These are phyloP conservation scores for Seriola quinqueradiata DNA, from an alignment of 2,113 vertebrate species.

Conservation along the genomic window DNA sequence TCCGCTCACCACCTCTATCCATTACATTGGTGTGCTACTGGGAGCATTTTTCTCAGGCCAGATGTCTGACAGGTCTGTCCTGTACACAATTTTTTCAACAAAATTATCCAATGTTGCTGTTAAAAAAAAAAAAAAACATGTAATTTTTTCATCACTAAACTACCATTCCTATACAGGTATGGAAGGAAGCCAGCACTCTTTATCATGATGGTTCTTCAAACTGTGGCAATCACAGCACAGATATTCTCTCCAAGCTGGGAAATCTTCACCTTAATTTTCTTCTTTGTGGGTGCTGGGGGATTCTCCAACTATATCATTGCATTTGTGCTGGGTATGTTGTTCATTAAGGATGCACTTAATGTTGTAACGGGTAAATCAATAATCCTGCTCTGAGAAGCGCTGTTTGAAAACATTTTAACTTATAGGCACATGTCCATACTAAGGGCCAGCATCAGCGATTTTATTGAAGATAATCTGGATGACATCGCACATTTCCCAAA, in stretches of 20 bases:
- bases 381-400: no score
- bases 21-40: slow-evolving; percentile 88
- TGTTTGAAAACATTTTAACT: no score
- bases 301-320: slow-evolving; percentile 92
- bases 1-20: slow-evolving; percentile 88
- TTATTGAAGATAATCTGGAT: no score
- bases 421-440: no score
- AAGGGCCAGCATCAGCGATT: no score
- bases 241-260: slow-evolving; percentile 91
- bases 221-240: slow-evolving; percentile 87
- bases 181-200: slow-evolving; percentile 92
- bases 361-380: no score
- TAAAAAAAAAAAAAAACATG: background rate
- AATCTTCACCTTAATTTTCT: slow-evolving; percentile 87
- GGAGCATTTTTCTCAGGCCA: slow-evolving; percentile 91
- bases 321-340: slow-evolving; percentile 89
- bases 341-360: background rate
- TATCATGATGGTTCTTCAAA: slow-evolving; percentile 89
- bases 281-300: slow-evolving; percentile 89
- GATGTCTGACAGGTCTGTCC: slow-evolving; percentile 90
- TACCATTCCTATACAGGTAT: slow-evolving; percentile 80
- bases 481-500: no score
- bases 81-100: background rate
- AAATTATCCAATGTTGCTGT: background rate
- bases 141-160: background rate